These are phyloP conservation scores for Napeogenes inachia DNA, from an alignment of 2,888 invertebrate species.

Conservation along the genomic window DNA sequence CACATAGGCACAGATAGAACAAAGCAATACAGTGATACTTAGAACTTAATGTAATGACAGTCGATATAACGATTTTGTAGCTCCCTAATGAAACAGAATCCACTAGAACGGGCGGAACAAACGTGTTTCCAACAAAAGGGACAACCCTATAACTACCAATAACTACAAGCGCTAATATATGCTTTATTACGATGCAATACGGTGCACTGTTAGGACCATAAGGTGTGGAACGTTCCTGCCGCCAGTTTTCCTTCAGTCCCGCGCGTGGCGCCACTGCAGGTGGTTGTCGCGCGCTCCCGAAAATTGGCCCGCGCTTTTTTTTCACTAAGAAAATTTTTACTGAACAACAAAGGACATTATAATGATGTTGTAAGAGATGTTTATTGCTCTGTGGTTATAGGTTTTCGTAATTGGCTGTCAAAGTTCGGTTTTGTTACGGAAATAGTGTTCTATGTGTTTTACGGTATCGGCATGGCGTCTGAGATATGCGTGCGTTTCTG, in stretches of 20 bases:
- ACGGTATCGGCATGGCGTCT: slow-evolving; percentile 56
- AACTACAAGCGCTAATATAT: slow-evolving; percentile 14
- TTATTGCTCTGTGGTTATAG: slow-evolving; percentile 10
- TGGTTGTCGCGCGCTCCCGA: slow-evolving; percentile 61
- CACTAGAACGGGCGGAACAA: slow-evolving; percentile 58
- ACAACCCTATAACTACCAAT: slow-evolving; percentile 54
- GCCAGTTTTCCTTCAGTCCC: slow-evolving; percentile 63
- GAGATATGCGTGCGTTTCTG: slow-evolving; percentile 29
- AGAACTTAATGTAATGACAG: slow-evolving; percentile 35
- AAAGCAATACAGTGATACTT: slow-evolving; percentile 19
- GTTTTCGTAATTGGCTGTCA: slow-evolving; percentile 1
- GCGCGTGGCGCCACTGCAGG: slow-evolving; percentile 71
- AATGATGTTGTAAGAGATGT: slow-evolving; percentile 10
- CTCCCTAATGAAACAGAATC: slow-evolving; percentile 57
- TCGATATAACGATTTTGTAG: slow-evolving; percentile 49
- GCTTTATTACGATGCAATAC: slow-evolving; percentile 19
- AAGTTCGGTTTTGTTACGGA: slow-evolving; percentile 58
- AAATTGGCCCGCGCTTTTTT: slow-evolving; percentile 48
- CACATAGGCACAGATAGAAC: slow-evolving; percentile 6
- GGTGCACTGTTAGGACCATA: slow-evolving; percentile 7
- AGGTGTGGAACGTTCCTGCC: slow-evolving; percentile 18
- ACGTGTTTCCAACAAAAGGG: slow-evolving; percentile 65
- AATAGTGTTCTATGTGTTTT: slow-evolving; percentile 67
- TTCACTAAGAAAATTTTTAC: slow-evolving; percentile 25
- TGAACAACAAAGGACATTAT: slow-evolving; percentile 19